phyloP scores from a whole-genome alignment of 2,888 invertebrate genomes.

The Entomobrya proxima region DNA sequence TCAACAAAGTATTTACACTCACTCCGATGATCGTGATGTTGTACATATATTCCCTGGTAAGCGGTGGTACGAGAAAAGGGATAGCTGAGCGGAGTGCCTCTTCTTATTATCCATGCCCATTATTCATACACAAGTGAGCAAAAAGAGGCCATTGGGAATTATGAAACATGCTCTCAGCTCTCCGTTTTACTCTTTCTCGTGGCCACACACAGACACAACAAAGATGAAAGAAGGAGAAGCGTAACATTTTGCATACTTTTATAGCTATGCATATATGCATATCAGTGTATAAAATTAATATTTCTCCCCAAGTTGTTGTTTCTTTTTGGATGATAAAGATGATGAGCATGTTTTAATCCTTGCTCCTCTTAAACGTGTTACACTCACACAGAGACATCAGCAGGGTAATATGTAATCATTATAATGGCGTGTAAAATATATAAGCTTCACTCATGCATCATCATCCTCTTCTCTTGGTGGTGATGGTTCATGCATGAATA shows the following conservation, averaged over 20 bases:
- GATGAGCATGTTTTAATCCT: constrained; percentile 8
- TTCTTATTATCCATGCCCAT: constrained; percentile 64
- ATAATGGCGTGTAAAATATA: not conserved
- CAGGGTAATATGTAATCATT: not conserved
- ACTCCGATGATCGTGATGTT: too few species aligned
- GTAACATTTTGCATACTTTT: not conserved
- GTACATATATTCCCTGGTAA: too few species aligned
- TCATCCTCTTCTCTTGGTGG: not conserved
- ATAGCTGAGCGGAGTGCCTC: constrained; percentile 57
- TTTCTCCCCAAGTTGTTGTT: not conserved
- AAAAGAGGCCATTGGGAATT: constrained; percentile 68
- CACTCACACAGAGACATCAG: not conserved
- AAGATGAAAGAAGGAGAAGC: not conserved
- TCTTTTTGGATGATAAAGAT: not conserved
- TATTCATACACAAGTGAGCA: constrained; percentile 68
- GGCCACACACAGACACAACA: not conserved
- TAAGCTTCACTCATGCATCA: not conserved
- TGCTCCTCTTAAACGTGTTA: not conserved
- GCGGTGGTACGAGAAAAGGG: constrained; percentile 20
- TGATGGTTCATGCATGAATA: not conserved
- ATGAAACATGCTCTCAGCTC: constrained; percentile 56
- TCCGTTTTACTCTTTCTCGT: constrained; percentile 1
- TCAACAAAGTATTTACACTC: too few species aligned
- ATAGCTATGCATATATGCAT: not conserved
- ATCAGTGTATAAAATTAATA: not conserved